Evolutionary conservation across 2,797 vertebrate species (phyloP).

Genomic region (Cynopterus sphinx): DNA sequence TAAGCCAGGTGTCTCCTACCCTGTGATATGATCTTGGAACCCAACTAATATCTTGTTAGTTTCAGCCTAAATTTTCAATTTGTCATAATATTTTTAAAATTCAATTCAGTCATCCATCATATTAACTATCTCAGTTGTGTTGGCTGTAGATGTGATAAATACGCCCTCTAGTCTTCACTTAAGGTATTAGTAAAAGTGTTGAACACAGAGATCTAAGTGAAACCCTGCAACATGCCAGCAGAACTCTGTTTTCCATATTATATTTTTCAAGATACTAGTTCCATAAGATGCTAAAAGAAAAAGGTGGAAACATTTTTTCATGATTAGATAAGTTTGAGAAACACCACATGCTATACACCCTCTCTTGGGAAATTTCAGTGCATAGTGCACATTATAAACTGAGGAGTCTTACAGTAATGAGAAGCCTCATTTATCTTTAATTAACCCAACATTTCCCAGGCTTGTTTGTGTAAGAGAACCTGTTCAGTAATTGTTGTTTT

Average conservation of each 20-base stretch:
- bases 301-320: neutral
- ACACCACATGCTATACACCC: neutral
- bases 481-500: neutral
- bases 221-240: neutral
- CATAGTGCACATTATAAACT: neutral
- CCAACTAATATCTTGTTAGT: conserved; percentile 20
- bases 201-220: neutral
- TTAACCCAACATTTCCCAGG: neutral
- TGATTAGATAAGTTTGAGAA: neutral
- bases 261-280: neutral
- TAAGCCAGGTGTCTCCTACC: conserved; percentile 45
- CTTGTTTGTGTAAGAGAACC: neutral
- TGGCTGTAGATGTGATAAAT: neutral
- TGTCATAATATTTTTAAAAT: conserved; percentile 68
- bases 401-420: neutral
- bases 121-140: conserved; percentile 29
- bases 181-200: conserved; percentile 25
- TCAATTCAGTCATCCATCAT: neutral
- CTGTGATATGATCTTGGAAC: conserved; percentile 30
- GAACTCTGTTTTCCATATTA: neutral
- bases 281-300: neutral
- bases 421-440: neutral
- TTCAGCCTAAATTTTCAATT: conserved; percentile 52
- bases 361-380: neutral
- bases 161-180: neutral